These are phyloP conservation scores for Tipula unca DNA, from an alignment of 2,888 invertebrate species.

Conservation along the genomic window DNA sequence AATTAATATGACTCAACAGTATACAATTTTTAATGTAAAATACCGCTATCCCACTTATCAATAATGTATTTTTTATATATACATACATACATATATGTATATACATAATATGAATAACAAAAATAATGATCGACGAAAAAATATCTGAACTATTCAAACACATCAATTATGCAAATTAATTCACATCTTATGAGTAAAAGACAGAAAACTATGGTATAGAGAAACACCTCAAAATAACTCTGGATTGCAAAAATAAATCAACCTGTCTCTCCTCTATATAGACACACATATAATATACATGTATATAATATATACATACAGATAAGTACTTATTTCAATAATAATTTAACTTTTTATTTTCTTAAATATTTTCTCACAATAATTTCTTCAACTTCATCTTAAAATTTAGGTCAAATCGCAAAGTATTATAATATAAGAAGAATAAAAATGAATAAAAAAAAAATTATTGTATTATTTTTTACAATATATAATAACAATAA, in stretches of 20 bases:
- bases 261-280: background rate
- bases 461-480: background rate
- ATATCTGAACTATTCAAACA: background rate
- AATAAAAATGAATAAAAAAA: background rate
- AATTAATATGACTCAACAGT: background rate
- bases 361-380: background rate
- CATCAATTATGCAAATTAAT: background rate
- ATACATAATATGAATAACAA: background rate
- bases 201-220: background rate
- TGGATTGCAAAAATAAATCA: background rate
- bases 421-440: background rate
- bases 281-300: background rate
- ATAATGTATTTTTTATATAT: background rate
- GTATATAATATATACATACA: background rate
- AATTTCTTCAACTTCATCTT: background rate
- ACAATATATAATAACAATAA: constrained; percentile 8
- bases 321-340: background rate
- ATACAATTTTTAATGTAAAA: background rate
- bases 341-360: background rate
- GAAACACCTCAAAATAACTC: background rate
- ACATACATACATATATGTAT: no score
- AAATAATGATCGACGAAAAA: background rate
- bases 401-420: constrained; percentile 2
- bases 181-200: background rate
- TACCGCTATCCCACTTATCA: background rate